Evolutionary conservation across 2,888 invertebrate species (phyloP).

Genomic region (Phania funesta): DNA sequence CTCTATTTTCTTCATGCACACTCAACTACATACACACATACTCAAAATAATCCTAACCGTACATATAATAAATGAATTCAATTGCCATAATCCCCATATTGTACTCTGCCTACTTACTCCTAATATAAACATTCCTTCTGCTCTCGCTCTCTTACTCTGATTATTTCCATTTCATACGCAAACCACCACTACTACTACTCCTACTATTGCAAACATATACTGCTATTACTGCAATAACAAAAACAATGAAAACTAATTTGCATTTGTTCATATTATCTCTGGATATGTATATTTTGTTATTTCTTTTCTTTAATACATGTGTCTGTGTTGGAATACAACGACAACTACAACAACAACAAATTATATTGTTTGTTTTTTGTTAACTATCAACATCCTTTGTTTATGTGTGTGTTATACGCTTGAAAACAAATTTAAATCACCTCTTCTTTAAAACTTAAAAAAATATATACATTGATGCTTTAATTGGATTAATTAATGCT

Average conservation of each 20-base stretch:
- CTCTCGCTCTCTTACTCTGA: neutral
- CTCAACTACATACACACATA: neutral
- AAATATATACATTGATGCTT: conserved; percentile 29
- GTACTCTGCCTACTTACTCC: neutral
- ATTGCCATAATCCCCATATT: conserved; percentile 21
- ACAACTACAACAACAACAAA: conserved; percentile 22
- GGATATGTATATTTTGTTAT: conserved; percentile 5
- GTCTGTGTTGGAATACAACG: conserved; percentile 11
- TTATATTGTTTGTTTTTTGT: neutral
- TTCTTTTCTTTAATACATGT: neutral
- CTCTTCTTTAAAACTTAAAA: conserved; percentile 8
- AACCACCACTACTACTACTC: neutral
- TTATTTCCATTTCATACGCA: neutral
- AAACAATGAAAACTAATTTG: conserved; percentile 35
- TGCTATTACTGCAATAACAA: conserved; percentile 26
- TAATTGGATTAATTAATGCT: conserved; percentile 49
- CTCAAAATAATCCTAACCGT: conserved; percentile 10
- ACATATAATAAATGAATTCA: conserved; percentile 38
- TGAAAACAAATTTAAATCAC: conserved; percentile 25
- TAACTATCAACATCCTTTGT: conserved; percentile 14
- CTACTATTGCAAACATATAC: neutral
- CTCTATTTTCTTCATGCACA: neutral
- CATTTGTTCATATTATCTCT: conserved; percentile 28
- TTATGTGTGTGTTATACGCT: conserved; percentile 6
- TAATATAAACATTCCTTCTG: neutral